These are phyloP conservation scores for rat (Rattus norvegicus) DNA, from an alignment of 2,113 vertebrate genomes.

Conservation along the genomic window DNA sequence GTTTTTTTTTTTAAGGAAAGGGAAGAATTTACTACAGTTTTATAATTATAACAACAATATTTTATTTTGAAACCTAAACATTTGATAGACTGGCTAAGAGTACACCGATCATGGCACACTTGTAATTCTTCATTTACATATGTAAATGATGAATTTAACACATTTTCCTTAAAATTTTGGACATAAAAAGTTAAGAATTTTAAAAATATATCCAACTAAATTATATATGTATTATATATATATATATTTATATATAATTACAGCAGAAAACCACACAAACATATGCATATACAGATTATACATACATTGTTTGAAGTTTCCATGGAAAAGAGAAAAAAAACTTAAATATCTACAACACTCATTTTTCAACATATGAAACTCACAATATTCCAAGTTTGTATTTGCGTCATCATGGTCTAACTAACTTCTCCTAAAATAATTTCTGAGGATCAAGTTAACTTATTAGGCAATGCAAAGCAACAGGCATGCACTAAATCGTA, in stretches of 20 bases:
- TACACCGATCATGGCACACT: neutral
- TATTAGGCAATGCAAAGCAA: neutral
- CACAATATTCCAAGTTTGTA: neutral
- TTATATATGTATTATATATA: too few relatives aligned
- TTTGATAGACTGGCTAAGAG: neutral
- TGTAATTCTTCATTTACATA: neutral
- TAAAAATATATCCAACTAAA: neutral
- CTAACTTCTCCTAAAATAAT: neutral
- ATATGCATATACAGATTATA: neutral
- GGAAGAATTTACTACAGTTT: neutral
- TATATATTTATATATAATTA: too few relatives aligned
- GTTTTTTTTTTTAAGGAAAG: neutral
- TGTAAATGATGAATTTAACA: neutral
- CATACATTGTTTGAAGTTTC: neutral
- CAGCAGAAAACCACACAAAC: neutral
- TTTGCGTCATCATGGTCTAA: neutral
- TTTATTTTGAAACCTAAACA: neutral
- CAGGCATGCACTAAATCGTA: neutral
- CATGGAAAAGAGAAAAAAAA: neutral
- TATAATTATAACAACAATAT: neutral
- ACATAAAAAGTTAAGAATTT: neutral
- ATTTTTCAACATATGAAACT: neutral
- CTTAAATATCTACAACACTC: neutral
- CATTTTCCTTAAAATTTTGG: neutral
- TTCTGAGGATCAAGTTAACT: neutral